Base-by-base conservation (phyloP, 2,888 invertebrate species). In the Drosophila barbarae region DNA sequence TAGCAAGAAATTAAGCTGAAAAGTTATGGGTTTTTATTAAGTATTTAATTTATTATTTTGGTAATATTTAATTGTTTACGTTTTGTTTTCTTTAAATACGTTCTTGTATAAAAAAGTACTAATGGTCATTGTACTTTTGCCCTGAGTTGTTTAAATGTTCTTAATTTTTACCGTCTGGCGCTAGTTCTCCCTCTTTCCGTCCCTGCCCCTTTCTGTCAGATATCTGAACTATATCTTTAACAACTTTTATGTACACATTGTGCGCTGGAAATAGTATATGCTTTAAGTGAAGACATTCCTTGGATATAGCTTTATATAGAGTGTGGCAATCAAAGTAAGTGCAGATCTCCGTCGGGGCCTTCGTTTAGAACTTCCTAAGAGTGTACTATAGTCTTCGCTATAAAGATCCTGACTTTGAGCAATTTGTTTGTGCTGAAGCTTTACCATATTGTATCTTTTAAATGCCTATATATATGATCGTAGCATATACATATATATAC, bases 71-170 rank as follows among this genome's bases (percentile, higher is more conserved):
- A 69, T 71, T 69, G 55, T 65, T 73, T 81, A 60, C 72, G 68
- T 76, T 56, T 71, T 51, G 54, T 18, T 46, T 61, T 57, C 23
- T 39, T 57, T 70, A 63, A 59, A 60, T 59, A 69, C 50, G 35
- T 56, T 73, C n/a, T 42, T 65, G 76, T 61, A 71, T 76, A 72
- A 73, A 70, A 74, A 83, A 83, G 84, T 83, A 83, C 86, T 71
- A 78, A 86, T 78, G 84, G 77, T 86, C 87, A 86, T 89, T 89
- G 89, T 89, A 89, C 89, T 88, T 89, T 89, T 87, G 88, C 89
- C 89, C 89, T 89, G 89, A 89, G 89, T 88, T 86, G 87, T 57
- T 69, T 83, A 83, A 77, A 81, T 81, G 66, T 61, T 73, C 74
- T 59, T 49, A 69, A 47, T 36, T 18, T 46, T 60, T 44, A 76